phyloP scores from a whole-genome alignment of 1,140 invertebrate genomes.

The Apis dorsata region DNA sequence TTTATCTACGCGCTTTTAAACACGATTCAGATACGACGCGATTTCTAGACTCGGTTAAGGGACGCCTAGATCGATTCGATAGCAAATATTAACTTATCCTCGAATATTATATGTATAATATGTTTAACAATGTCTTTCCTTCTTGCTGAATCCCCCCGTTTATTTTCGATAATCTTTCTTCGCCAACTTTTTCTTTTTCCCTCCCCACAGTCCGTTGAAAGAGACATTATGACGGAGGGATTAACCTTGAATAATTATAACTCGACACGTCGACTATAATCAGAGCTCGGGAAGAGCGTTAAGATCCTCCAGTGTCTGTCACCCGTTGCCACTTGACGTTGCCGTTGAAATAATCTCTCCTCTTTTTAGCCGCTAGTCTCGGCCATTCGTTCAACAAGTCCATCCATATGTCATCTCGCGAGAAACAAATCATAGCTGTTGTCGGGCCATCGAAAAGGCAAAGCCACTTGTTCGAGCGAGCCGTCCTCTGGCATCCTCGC shows the following conservation, averaged over 20 bases:
- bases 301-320: no score
- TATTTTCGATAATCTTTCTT: no score
- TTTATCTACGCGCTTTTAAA: slow-evolving; percentile 24
- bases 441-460: background rate
- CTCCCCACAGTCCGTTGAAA: no score
- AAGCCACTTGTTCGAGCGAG: slow-evolving; percentile 22
- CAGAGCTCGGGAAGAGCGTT: background rate
- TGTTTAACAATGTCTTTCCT: background rate
- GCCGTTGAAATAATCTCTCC: background rate
- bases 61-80: background rate
- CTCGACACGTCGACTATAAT: background rate
- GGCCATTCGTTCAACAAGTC: background rate
- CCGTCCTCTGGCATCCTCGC: background rate
- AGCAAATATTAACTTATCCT: slow-evolving; percentile 15
- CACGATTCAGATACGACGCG: background rate
- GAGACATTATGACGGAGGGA: no score
- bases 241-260: background rate
- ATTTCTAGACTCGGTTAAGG: background rate
- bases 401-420: slow-evolving; percentile 4
- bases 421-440: slow-evolving; percentile 33
- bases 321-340: background rate
- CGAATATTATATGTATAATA: background rate
- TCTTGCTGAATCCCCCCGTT: no score
- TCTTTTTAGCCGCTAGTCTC: background rate
- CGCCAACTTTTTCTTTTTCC: no score